phyloP scores from a whole-genome alignment of 1,140 invertebrate genomes.

The Planococcus citri region DNA sequence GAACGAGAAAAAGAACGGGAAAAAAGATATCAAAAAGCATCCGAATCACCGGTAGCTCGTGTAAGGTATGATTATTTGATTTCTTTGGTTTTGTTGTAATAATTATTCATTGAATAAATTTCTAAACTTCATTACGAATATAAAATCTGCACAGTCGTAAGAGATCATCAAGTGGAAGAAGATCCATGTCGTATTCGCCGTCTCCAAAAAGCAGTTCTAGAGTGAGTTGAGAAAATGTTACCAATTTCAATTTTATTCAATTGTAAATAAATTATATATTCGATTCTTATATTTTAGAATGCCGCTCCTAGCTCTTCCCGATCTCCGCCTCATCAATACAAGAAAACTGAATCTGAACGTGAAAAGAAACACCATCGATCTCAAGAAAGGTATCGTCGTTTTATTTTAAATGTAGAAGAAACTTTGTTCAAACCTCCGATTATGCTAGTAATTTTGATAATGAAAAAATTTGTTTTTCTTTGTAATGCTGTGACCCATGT shows the following conservation, averaged over 20 bases:
- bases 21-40: constrained; percentile 36
- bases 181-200: background rate
- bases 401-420: too few species aligned
- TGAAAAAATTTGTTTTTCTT: too few species aligned
- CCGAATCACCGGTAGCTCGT: constrained; percentile 34
- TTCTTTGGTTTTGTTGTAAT: background rate
- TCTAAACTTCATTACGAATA: too few species aligned
- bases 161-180: constrained; percentile 24
- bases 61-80: constrained; percentile 29
- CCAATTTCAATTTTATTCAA: too few species aligned
- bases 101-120: background rate
- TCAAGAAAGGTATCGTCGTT: constrained; percentile 14
- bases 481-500: too few species aligned
- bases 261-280: too few species aligned
- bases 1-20: constrained; percentile 35
- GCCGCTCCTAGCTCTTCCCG: background rate
- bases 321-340: background rate
- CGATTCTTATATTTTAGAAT: background rate
- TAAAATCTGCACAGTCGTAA: constrained; percentile 21
- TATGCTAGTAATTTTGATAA: too few species aligned
- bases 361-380: background rate
- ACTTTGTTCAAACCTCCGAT: too few species aligned
- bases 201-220: background rate
- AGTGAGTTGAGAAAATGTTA: background rate
- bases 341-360: background rate